A percentile compares a stretch with the other conserved stretches of the same genome.
Conservation (phyloP, 2,888 invertebrate genomes). For the Ecliptopera silaceata region DNA sequence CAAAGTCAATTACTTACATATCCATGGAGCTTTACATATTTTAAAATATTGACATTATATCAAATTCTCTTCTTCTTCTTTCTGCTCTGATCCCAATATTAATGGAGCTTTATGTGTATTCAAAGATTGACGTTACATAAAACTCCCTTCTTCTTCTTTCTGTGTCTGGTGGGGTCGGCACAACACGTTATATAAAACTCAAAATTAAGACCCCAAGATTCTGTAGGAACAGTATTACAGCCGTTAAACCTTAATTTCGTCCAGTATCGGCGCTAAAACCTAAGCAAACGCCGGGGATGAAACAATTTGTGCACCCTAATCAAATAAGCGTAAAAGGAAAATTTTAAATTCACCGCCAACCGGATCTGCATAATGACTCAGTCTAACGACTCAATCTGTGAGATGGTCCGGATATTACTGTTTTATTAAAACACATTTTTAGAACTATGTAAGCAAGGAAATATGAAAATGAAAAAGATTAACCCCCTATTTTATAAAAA, state of each 20-base stretch:
- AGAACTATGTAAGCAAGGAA: constrained; percentile 14
- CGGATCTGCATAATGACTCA: constrained; percentile 67
- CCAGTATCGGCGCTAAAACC: constrained; percentile 34
- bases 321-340: constrained; percentile 68
- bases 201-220: background rate
- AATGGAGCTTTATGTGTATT: too few relatives aligned
- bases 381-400: constrained; percentile 64
- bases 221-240: background rate
- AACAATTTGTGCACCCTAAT: constrained; percentile 72
- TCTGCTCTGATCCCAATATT: too few relatives aligned
- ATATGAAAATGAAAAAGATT: too few relatives aligned
- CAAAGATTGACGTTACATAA: too few relatives aligned
- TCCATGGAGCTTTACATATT: too few relatives aligned
- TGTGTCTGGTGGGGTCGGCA: too few relatives aligned
- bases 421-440: constrained; percentile 42
- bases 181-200: too few relatives aligned
- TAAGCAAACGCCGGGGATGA: constrained; percentile 60
- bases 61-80: too few relatives aligned
- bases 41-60: too few relatives aligned
- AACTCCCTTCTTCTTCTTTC: too few relatives aligned
- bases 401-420: constrained; percentile 44
- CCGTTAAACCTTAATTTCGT: constrained; percentile 16
- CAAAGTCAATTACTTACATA: too few relatives aligned
- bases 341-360: constrained; percentile 57
- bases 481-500: too few relatives aligned